These are phyloP conservation scores for Linurgus olivaceus DNA, from an alignment of 2,797 vertebrate genomes.

Conservation along the genomic window DNA sequence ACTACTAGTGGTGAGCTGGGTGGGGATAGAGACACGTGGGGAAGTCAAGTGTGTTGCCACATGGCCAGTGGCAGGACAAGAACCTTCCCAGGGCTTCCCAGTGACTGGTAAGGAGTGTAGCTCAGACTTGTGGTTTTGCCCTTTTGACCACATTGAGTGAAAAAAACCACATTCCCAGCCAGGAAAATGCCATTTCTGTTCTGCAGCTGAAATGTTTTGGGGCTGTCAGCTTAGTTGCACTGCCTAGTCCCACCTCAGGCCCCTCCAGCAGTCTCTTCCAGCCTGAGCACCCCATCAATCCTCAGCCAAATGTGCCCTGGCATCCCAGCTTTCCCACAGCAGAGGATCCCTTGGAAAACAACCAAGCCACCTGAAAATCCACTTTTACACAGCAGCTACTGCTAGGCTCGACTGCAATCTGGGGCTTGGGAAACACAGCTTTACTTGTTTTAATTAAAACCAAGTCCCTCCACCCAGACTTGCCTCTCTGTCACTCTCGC, in stretches of 20 bases:
- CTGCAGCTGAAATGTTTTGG: not conserved
- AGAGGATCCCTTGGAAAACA: not conserved
- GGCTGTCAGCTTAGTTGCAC: not conserved
- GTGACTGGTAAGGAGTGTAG: not conserved
- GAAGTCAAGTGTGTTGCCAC: not conserved
- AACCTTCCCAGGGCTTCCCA: not conserved
- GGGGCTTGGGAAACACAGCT: not conserved
- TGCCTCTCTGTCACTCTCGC: not conserved
- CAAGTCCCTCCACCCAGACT: slow-evolving; percentile 34
- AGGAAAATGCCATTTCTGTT: not conserved
- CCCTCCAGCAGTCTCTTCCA: not conserved
- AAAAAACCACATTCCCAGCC: not conserved
- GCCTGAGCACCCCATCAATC: not conserved
- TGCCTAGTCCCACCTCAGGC: not conserved
- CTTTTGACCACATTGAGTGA: not conserved
- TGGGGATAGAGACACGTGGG: accelerated
- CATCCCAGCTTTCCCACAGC: not conserved
- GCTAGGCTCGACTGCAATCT: not conserved
- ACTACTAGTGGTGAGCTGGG: not conserved
- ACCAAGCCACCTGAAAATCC: not conserved
- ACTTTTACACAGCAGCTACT: not conserved
- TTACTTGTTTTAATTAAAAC: slow-evolving; percentile 62
- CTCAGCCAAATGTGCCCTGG: not conserved
- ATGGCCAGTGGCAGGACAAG: not conserved
- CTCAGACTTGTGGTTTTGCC: not conserved